A percentile compares a stretch with the other conserved stretches of the same genome.
Conservation (phyloP, 2,797 vertebrate genomes). For the Phrynocephalus forsythii region DNA sequence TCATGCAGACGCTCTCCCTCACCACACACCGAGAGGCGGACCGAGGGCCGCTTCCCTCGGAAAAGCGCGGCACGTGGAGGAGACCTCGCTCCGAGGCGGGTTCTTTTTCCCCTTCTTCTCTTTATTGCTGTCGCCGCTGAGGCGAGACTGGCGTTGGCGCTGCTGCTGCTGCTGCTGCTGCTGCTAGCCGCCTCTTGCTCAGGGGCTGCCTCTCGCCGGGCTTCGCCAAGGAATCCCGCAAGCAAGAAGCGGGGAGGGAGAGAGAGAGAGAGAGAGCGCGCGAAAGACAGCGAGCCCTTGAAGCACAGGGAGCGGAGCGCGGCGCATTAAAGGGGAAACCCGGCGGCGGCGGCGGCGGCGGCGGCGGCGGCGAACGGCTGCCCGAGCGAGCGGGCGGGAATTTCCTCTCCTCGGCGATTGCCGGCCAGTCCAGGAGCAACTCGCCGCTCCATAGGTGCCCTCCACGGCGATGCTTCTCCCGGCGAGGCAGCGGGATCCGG, state of each 20-base stretch:
- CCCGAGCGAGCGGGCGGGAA: slow-evolving; percentile 16
- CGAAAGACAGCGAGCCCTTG: background rate
- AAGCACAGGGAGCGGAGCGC: slow-evolving; percentile 9
- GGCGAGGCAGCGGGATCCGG: background rate
- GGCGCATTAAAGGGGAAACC: background rate
- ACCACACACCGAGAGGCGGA: slow-evolving; percentile 44
- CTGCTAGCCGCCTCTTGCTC: background rate
- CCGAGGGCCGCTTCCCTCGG: background rate
- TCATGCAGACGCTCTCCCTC: background rate
- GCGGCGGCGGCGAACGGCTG: background rate
- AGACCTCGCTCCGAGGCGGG: slow-evolving; percentile 45
- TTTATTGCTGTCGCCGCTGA: background rate
- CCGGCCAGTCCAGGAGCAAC: background rate
- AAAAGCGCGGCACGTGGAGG: slow-evolving; percentile 71
- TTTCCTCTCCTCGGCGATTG: background rate
- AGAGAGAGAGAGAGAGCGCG: background rate
- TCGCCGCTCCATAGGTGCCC: background rate
- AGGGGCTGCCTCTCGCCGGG: background rate
- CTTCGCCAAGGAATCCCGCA: slow-evolving; percentile 18
- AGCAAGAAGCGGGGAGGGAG: slow-evolving; percentile 20
- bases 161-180: slow-evolving; percentile 31
- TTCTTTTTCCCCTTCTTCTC: background rate
- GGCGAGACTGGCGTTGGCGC: slow-evolving; percentile 13
- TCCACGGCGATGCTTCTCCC: background rate
- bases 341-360: background rate